A percentile compares a stretch with the other conserved stretches of the same genome.
These are phyloP conservation scores for Hassar affinis DNA, from an alignment of 2,113 vertebrate genomes.

Conservation along the genomic window DNA sequence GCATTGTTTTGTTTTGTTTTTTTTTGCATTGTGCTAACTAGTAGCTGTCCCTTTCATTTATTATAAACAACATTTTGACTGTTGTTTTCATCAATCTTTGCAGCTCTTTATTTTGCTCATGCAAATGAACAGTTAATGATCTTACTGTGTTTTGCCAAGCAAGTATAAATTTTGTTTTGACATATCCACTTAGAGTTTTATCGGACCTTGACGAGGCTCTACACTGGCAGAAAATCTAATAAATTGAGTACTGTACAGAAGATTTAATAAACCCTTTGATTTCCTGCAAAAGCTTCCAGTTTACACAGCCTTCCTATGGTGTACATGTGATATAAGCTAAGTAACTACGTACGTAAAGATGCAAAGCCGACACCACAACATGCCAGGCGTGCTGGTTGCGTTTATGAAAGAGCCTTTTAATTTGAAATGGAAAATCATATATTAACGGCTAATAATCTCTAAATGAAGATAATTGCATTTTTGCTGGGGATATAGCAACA, in stretches of 20 bases:
- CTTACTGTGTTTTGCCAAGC: neutral
- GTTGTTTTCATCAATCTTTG: neutral
- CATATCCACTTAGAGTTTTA: conserved; percentile 12
- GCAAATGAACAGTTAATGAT: neutral
- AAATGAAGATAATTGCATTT: conserved; percentile 58
- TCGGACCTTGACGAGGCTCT: neutral
- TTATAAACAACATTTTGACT: neutral
- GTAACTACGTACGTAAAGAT: neutral
- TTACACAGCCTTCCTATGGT: neutral
- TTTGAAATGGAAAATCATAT: conserved; percentile 56
- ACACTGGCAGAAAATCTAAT: neutral
- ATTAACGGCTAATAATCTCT: conserved; percentile 60
- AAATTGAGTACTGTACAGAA: conserved; percentile 3
- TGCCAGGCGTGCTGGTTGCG: conserved; percentile 44
- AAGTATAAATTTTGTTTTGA: neutral
- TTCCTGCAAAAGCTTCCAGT: conserved; percentile 16
- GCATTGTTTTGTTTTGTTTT: too few species aligned
- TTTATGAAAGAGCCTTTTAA: conserved; percentile 63
- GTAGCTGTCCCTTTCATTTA: neutral
- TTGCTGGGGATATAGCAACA: conserved; percentile 35
- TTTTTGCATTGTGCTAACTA: neutral
- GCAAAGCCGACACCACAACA: conserved; percentile 5
- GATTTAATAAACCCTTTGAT: conserved; percentile 22
- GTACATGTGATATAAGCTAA: conserved; percentile 6
- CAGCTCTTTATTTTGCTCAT: neutral